These are phyloP conservation scores for Euleptes europaea DNA, from an alignment of 2,113 vertebrate genomes.

Conservation along the genomic window DNA sequence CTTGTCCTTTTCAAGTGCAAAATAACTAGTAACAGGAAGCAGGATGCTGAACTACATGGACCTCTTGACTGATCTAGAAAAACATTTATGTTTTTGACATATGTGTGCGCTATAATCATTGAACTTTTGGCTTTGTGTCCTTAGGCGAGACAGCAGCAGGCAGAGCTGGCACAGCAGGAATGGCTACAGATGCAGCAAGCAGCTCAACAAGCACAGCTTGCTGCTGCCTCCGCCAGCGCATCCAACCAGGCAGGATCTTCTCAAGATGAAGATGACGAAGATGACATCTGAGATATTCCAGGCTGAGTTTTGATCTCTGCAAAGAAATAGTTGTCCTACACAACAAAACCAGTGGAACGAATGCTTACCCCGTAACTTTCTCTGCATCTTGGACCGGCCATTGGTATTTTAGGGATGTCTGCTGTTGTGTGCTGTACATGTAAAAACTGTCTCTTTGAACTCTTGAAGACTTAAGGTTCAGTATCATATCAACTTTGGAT, in stretches of 20 bases:
- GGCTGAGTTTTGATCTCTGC: conserved; percentile 69
- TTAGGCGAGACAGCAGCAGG: conserved; percentile 98
- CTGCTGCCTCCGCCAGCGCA: conserved; percentile 90
- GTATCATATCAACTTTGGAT: conserved; percentile 82
- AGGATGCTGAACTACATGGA: too few species aligned
- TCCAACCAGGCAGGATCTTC: conserved; percentile 94
- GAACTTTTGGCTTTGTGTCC: conserved; percentile 53
- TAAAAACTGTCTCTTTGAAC: conserved; percentile 80
- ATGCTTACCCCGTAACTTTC: conserved; percentile 80
- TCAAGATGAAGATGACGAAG: conserved; percentile 98
- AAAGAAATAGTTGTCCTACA: conserved; percentile 73
- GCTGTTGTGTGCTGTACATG: conserved; percentile 80
- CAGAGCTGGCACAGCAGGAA: conserved; percentile 96
- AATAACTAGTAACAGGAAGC: too few species aligned
- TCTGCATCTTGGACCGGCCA: conserved; percentile 76
- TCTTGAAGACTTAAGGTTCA: conserved; percentile 81
- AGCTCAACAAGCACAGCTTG: conserved; percentile 95
- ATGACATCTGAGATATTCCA: conserved; percentile 89
- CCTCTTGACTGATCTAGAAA: too few species aligned
- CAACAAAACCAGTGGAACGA: conserved; percentile 77
- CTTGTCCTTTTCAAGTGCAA: not conserved
- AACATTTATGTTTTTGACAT: not conserved
- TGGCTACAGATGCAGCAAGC: conserved; percentile 99
- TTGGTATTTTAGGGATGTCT: conserved; percentile 80
- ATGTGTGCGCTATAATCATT: not conserved